Evolutionary conservation across 2,888 invertebrate genomes (phyloP).

Genomic region (Erebia palarica): DNA sequence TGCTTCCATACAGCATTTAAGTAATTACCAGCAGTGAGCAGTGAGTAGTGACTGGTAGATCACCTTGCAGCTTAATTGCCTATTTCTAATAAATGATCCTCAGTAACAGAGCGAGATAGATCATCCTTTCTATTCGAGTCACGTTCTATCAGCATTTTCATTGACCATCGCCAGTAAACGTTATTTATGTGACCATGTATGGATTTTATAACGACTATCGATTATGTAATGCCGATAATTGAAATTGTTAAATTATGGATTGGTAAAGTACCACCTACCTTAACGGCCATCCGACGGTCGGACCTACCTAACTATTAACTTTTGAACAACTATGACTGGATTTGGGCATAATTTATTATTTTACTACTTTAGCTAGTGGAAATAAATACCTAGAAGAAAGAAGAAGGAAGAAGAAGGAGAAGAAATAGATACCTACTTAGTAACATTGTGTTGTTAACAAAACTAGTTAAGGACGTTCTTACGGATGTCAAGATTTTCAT

Average conservation of each 20-base stretch:
- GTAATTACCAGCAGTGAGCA: slow-evolving; percentile 41
- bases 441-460: too few species aligned
- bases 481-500: too few species aligned
- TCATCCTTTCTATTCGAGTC: slow-evolving; percentile 40
- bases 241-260: background rate
- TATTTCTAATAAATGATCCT: slow-evolving; percentile 50
- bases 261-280: background rate
- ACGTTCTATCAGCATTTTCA: slow-evolving; percentile 28
- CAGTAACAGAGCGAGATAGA: slow-evolving; percentile 40
- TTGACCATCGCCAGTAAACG: slow-evolving; percentile 17
- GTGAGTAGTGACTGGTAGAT: slow-evolving; percentile 48
- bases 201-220: background rate
- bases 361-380: too few species aligned
- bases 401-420: too few species aligned
- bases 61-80: slow-evolving; percentile 56
- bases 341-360: too few species aligned
- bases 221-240: slow-evolving; percentile 11
- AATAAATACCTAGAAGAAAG: too few species aligned
- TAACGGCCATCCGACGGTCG: too few species aligned
- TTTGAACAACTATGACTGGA: too few species aligned
- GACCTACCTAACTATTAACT: too few species aligned
- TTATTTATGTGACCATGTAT: slow-evolving; percentile 14
- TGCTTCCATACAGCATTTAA: slow-evolving; percentile 22
- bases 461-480: too few species aligned
- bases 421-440: too few species aligned